Conservation (phyloP, 2,888 invertebrate species). For the Sinopyrophorus schimmeli region DNA sequence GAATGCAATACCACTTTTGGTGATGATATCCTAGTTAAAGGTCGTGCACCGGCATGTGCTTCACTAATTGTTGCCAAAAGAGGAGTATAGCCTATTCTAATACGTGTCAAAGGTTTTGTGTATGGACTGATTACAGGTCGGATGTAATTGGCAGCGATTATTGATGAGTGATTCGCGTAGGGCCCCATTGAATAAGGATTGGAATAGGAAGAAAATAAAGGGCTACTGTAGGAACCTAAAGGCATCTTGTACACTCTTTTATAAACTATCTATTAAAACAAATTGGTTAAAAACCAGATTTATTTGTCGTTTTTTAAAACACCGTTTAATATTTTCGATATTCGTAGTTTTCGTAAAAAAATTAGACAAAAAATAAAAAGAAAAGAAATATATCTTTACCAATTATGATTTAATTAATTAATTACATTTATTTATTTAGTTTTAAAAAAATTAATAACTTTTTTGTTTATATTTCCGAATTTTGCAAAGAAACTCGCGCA, state of each 20-base stretch:
- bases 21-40: slow-evolving; percentile 58
- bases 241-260: slow-evolving; percentile 23
- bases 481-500: slow-evolving; percentile 38
- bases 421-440: slow-evolving; percentile 4
- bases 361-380: too few relatives aligned
- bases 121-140: slow-evolving; percentile 40
- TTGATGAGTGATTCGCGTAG: slow-evolving; percentile 61
- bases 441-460: slow-evolving; percentile 10
- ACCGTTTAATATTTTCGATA: too few relatives aligned
- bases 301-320: too few relatives aligned
- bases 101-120: slow-evolving; percentile 44
- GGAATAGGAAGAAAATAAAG: slow-evolving; percentile 61
- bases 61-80: slow-evolving; percentile 75
- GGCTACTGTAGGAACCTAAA: slow-evolving; percentile 58
- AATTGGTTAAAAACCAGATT: too few relatives aligned
- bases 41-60: slow-evolving; percentile 55
- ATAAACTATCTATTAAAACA: too few relatives aligned
- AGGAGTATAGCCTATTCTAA: slow-evolving; percentile 66
- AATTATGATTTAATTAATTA: slow-evolving; percentile 17
- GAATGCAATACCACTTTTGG: slow-evolving; percentile 59
- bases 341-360: too few relatives aligned
- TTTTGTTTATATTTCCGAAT: slow-evolving; percentile 27
- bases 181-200: slow-evolving; percentile 57
- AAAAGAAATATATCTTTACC: too few relatives aligned
- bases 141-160: slow-evolving; percentile 49